A percentile compares a stretch with the other conserved stretches of the same genome.
Evolutionary conservation across 2,888 invertebrate genomes (phyloP).

Genomic region (Nomada ruficornis): DNA sequence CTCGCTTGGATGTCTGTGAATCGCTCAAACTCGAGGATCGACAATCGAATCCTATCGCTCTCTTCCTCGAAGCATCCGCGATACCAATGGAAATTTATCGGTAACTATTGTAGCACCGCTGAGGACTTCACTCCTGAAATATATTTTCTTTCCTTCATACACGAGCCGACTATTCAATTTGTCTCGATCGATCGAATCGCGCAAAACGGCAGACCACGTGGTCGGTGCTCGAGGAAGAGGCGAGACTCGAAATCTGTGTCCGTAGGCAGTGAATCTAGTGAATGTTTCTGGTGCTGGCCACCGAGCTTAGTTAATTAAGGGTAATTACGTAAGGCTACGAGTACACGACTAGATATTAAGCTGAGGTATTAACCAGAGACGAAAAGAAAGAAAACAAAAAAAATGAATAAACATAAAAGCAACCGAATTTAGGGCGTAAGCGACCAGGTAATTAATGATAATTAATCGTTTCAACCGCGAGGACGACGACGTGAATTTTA

Average conservation of each 20-base stretch:
- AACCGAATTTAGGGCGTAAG: conserved; percentile 67
- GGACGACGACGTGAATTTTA: conserved; percentile 22
- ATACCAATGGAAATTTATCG: neutral
- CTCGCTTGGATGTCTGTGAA: conserved; percentile 74
- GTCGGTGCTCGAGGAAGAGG: conserved; percentile 58
- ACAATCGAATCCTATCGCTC: conserved; percentile 22
- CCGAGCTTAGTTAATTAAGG: conserved; percentile 80
- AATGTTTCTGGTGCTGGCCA: conserved; percentile 84
- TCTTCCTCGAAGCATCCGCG: conserved; percentile 16
- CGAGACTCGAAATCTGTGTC: conserved; percentile 82
- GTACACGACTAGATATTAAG: conserved; percentile 69
- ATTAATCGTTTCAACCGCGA: conserved; percentile 53
- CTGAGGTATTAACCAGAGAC: conserved; percentile 63
- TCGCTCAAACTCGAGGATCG: conserved; percentile 67
- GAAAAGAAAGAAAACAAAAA: conserved; percentile 4
- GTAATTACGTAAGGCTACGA: conserved; percentile 71
- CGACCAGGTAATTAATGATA: conserved; percentile 69
- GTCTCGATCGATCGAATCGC: neutral
- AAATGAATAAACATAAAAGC: neutral
- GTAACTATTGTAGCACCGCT: neutral
- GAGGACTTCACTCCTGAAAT: neutral
- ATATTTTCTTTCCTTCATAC: neutral
- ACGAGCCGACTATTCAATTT: no score
- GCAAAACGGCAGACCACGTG: neutral
- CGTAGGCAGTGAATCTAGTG: conserved; percentile 82